Conservation (phyloP, 2,113 vertebrate species). For the Amblyornis subalaris region DNA sequence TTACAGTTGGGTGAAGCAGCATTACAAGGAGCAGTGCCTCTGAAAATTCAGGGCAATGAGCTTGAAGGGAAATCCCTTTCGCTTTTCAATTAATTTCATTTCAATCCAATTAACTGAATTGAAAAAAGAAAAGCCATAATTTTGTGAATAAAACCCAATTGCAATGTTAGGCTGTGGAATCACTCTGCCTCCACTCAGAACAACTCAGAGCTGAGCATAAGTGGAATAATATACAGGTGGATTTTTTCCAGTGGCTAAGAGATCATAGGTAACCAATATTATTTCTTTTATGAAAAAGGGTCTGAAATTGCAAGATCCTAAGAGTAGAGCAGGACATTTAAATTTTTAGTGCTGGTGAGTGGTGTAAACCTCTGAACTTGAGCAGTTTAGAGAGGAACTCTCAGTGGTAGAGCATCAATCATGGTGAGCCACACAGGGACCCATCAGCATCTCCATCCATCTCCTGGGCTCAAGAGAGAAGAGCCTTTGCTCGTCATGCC, state of each 20-base stretch:
- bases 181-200: neutral
- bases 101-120: neutral
- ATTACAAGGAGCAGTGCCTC: neutral
- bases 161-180: neutral
- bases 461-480: neutral
- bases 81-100: neutral
- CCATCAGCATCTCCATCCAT: neutral
- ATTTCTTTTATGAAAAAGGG: accelerated
- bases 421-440: neutral
- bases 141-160: neutral
- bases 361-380: neutral
- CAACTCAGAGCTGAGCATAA: neutral
- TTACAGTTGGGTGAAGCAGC: neutral
- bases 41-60: neutral
- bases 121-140: neutral
- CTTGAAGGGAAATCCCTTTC: neutral
- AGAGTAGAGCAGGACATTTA: neutral
- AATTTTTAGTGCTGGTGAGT: neutral
- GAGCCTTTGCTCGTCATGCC: neutral
- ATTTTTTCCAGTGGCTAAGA: neutral
- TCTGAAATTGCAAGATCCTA: neutral
- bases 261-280: neutral
- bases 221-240: neutral
- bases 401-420: accelerated
- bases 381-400: neutral